Percentiles rank a stretch among this genome's conserved stretches.
Evolutionary conservation across 2,113 vertebrate genomes (phyloP).

Genomic region (Semnopithecus entellus): DNA sequence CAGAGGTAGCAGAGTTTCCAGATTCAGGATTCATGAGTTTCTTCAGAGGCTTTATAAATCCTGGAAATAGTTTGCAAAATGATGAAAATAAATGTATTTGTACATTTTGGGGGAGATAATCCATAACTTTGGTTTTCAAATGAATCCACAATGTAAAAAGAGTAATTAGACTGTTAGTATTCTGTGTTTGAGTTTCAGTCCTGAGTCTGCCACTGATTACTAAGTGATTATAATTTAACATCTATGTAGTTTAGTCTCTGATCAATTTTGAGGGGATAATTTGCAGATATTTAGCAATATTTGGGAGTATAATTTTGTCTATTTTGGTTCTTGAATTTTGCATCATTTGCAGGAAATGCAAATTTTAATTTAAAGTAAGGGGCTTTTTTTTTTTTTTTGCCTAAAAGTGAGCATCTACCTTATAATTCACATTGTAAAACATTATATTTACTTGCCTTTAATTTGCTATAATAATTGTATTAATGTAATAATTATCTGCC

Average conservation of each 20-base stretch:
- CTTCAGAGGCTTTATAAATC: not conserved
- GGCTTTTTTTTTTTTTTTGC: not conserved
- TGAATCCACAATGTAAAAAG: not conserved
- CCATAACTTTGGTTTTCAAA: not conserved
- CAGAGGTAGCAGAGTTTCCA: not conserved
- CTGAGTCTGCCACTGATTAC: not conserved
- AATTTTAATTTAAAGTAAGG: constrained; percentile 15
- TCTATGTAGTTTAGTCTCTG: not conserved
- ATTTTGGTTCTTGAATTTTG: not conserved
- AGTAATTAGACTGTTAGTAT: not conserved
- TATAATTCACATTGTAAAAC: not conserved
- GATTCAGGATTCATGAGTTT: not conserved
- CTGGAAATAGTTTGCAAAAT: not conserved
- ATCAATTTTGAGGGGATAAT: not conserved
- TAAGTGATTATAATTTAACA: not conserved
- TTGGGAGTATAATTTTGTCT: not conserved
- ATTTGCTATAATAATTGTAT: not conserved
- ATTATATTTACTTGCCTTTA: not conserved
- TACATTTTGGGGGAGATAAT: not conserved
- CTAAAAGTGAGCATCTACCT: not conserved
- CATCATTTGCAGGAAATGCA: not conserved
- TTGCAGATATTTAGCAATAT: not conserved
- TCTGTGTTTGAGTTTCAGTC: not conserved
- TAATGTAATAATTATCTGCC: not conserved
- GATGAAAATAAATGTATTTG: not conserved